phyloP scores from a whole-genome alignment of 1,140 invertebrate genomes.

The Drosophila chauvacae region DNA sequence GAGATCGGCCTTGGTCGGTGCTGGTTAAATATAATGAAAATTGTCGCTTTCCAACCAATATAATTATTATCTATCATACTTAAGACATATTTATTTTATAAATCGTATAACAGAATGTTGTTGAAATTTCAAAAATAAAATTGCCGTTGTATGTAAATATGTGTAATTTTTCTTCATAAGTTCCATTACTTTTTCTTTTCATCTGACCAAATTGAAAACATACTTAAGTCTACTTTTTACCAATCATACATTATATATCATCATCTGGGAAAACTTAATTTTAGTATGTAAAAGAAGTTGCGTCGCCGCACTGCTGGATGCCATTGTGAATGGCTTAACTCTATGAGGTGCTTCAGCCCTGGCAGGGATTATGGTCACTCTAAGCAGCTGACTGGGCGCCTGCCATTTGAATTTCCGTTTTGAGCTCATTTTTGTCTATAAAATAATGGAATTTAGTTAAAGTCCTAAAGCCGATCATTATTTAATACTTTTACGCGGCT shows the following conservation, averaged over 20 bases:
- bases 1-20: too few relatives aligned
- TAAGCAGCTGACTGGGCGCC: conserved; percentile 29
- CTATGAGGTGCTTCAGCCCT: neutral
- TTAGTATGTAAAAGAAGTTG: neutral
- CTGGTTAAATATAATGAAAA: too few relatives aligned
- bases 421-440: neutral
- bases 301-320: neutral
- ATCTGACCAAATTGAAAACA: too few relatives aligned
- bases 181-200: too few relatives aligned
- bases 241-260: neutral
- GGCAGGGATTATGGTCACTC: neutral
- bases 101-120: too few relatives aligned
- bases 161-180: too few relatives aligned
- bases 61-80: too few relatives aligned
- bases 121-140: too few relatives aligned
- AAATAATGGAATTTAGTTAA: neutral
- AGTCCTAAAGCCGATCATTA: too few relatives aligned
- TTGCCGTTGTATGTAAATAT: too few relatives aligned
- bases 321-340: neutral
- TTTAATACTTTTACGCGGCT: conserved; percentile 15
- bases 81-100: too few relatives aligned
- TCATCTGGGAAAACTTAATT: neutral
- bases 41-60: too few relatives aligned
- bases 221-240: neutral
- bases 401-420: conserved; percentile 39